phyloP scores from a whole-genome alignment of 2,113 vertebrate species.

The Nyctereutes procyonoides region DNA sequence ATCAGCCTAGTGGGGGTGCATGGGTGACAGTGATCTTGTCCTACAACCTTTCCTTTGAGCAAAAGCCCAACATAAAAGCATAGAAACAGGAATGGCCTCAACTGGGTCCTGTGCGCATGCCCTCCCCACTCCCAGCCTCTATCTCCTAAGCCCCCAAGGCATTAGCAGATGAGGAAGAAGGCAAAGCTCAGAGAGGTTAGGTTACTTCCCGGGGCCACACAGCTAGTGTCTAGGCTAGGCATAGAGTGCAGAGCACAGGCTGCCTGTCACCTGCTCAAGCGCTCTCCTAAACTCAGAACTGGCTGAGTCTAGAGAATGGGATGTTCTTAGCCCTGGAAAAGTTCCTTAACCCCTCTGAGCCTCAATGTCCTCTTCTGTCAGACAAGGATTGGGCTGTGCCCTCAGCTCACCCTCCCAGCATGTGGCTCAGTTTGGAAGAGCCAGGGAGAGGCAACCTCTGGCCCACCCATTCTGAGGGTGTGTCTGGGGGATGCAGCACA shows the following conservation, averaged over 20 bases:
- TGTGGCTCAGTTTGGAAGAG: not conserved
- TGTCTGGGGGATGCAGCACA: not conserved
- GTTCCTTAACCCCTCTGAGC: not conserved
- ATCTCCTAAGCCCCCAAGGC: not conserved
- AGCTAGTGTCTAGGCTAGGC: not conserved
- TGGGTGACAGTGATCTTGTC: not conserved
- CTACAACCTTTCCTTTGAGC: not conserved
- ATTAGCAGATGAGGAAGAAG: not conserved
- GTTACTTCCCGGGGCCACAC: not conserved
- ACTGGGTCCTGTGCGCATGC: not conserved
- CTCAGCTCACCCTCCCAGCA: not conserved
- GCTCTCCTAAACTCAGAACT: not conserved
- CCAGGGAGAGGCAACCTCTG: not conserved
- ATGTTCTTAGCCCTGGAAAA: not conserved
- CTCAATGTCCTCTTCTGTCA: not conserved
- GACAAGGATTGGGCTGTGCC: not conserved
- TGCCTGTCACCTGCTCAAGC: not conserved
- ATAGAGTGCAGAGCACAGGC: too few species aligned
- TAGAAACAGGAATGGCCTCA: not conserved
- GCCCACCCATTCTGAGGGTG: not conserved
- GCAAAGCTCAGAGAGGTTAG: not conserved
- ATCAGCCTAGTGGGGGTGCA: not conserved
- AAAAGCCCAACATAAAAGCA: not conserved
- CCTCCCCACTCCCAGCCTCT: not conserved
- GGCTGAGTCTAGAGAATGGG: not conserved